Evolutionary conservation across 2,797 vertebrate genomes (phyloP).

Genomic region (Cheirogaleus major): DNA sequence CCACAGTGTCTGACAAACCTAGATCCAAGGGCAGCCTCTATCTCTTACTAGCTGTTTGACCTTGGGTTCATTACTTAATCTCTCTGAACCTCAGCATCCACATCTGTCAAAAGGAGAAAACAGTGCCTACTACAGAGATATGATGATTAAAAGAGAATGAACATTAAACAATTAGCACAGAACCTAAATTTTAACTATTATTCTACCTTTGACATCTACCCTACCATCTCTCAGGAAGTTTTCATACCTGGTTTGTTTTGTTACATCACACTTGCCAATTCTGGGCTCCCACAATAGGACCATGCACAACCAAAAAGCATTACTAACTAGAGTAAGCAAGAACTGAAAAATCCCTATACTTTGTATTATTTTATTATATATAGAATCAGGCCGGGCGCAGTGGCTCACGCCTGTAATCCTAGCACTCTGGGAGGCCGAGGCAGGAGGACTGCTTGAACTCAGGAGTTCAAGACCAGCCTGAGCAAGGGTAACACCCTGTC

Average conservation of each 20-base stretch:
- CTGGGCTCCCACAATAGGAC: neutral
- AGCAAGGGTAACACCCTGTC: no score
- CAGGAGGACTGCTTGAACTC: no score
- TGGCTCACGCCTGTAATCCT: no score
- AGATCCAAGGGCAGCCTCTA: neutral
- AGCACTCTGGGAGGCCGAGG: no score
- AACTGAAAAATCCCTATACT: neutral
- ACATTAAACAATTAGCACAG: slow-evolving; percentile 4
- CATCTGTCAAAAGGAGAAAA: slow-evolving; percentile 16
- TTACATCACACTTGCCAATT: neutral
- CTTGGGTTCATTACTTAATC: neutral
- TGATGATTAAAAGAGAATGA: slow-evolving; percentile 1
- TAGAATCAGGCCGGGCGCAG: neutral
- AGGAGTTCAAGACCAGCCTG: no score
- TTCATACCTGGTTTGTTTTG: neutral
- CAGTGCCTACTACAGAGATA: neutral
- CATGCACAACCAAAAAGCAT: neutral
- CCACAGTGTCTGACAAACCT: neutral
- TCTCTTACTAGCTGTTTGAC: neutral
- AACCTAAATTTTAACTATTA: neutral
- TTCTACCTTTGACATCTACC: neutral
- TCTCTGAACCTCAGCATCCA: neutral
- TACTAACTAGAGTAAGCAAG: slow-evolving; percentile 7
- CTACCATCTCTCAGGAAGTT: neutral
- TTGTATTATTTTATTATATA: neutral